Percentiles rank a stretch among this genome's conserved stretches.
Conservation (phyloP, 92 coral and sea anemone genomes). For the Anthopleura xanthogrammica region DNA sequence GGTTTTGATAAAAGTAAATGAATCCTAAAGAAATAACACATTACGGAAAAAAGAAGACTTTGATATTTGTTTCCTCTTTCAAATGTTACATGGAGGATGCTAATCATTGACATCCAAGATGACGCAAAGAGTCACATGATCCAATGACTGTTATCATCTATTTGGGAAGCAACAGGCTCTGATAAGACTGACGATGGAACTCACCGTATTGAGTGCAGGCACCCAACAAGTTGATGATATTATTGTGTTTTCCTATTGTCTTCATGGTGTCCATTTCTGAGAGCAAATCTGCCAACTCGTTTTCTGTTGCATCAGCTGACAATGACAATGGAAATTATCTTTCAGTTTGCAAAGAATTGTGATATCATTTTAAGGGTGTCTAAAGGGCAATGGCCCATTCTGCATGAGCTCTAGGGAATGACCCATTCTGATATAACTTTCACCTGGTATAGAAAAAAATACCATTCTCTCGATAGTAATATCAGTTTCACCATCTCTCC, state of each 20-base stretch:
- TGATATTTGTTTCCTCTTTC: neutral
- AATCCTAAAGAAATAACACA: too few relatives aligned
- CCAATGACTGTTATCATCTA: neutral
- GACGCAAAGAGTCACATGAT: too few relatives aligned
- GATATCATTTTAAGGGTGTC: neutral
- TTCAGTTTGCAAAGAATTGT: neutral
- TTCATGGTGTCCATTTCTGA: conserved; percentile 98
- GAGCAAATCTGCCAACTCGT: conserved; percentile 81
- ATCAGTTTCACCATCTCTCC: too few relatives aligned
- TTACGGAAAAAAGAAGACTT: neutral
- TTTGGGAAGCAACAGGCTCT: too few relatives aligned
- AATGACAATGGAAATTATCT: neutral
- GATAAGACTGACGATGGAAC: neutral
- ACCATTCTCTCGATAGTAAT: too few relatives aligned
- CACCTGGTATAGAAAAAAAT: too few relatives aligned
- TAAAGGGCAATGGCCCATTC: neutral
- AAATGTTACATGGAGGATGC: too few relatives aligned
- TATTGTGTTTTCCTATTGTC: conserved; percentile 90
- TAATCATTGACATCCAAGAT: neutral
- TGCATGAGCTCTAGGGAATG: too few relatives aligned
- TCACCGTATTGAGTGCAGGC: conserved; percentile 96
- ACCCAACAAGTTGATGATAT: conserved; percentile 89
- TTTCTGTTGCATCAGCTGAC: conserved; percentile 94
- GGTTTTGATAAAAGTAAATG: neutral
- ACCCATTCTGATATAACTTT: too few relatives aligned